Evolutionary conservation across 2,888 invertebrate species (phyloP), one percentile per base, ranked within the genome.

Genomic region (Enchytraeus crypticus): DNA sequence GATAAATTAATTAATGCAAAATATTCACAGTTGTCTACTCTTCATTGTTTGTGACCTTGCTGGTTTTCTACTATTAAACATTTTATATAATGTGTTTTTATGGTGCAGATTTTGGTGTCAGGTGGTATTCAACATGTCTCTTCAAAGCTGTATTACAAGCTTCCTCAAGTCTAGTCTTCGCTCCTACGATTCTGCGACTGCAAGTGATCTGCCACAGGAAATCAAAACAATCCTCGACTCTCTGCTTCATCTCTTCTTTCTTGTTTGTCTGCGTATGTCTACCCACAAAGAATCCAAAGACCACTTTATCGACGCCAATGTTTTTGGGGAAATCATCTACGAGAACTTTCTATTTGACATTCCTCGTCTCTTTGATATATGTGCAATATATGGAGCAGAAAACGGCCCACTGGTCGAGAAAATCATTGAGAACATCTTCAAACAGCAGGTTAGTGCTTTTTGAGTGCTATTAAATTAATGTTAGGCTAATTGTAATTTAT

Each of bases 291-390:
- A 90, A 76, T 87, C 87, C 21, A 84, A 85, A 75, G 73, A 76
- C 43, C 59, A 71, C 62, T 71, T 71, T 83, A 85, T 90, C 75
- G 83, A 81, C 1, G 84, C 84, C 57, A 80, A 83, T 45, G 84
- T 83, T 60, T 85, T 88, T 80, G 86, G 85, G 0, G 82, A 85
- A 5, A 72, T 88, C n/a, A 74, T 91, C 53, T 90, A 90, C 76
- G 83, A 88, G 63, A 86, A 89, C 69, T 89, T 85, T 77, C 81
- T 92, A 66, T 86, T 90, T 71, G 88, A 90, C n/a, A 83, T 90
- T 66, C 88, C 90, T 0, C 86, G 88, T 72, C 78, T 91, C 57
- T 85, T 89, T 80, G 90, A 90, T 74, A 76, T 90, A 14, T 86
- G 88, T 72, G 82, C 86, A 46, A 81, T 88, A 8, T 89, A 88